Percentiles rank a stretch among this genome's conserved stretches.
Conservation (phyloP, 2,113 vertebrate species). For the Sapayoa aenigma region DNA sequence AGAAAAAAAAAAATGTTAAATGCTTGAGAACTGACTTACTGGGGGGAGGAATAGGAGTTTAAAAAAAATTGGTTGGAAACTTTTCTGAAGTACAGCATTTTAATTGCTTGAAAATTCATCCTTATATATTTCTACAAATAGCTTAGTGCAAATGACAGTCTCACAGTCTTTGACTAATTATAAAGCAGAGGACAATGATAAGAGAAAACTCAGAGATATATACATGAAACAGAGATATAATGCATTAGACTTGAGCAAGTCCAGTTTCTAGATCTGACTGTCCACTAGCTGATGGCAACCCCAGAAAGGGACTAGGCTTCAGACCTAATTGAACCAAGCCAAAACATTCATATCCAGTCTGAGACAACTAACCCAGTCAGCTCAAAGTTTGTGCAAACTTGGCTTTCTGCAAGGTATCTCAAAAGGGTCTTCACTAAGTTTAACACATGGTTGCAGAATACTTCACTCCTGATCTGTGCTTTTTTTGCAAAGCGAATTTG, state of each 20-base stretch:
- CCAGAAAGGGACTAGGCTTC: background rate
- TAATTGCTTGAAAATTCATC: background rate
- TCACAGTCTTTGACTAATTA: background rate
- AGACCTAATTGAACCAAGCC: background rate
- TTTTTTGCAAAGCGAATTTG: background rate
- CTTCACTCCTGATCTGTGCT: background rate
- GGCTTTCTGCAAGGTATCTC: background rate
- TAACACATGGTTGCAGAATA: background rate
- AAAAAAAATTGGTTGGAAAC: background rate
- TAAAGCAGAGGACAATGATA: background rate
- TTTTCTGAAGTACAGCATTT: background rate
- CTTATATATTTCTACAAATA: background rate
- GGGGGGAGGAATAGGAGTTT: fast-evolving
- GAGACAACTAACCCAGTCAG: background rate
- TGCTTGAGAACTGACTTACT: background rate
- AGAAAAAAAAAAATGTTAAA: background rate
- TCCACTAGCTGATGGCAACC: background rate
- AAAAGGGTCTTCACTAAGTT: background rate
- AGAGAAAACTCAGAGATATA: background rate
- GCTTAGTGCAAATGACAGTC: background rate
- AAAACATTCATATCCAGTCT: background rate
- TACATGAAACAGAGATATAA: background rate
- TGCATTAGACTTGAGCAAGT: background rate
- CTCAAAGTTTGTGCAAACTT: background rate
- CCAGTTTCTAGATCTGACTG: background rate